A percentile compares a stretch with the other conserved stretches of the same genome.
These are phyloP conservation scores for Sympetrum striolatum DNA, from an alignment of 2,888 invertebrate genomes.

Conservation along the genomic window DNA sequence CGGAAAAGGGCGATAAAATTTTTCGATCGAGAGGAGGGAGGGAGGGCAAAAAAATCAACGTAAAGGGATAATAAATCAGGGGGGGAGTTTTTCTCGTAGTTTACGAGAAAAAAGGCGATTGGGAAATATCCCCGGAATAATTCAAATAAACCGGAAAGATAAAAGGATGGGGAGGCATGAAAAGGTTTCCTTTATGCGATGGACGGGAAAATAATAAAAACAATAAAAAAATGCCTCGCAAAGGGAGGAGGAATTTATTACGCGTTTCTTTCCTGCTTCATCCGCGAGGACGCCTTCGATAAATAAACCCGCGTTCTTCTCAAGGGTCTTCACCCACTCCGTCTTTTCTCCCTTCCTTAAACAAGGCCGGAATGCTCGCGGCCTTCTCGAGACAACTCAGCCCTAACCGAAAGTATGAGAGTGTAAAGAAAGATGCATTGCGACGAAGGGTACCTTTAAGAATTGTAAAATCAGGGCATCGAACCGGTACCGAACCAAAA, in stretches of 20 bases:
- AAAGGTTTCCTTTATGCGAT: not conserved
- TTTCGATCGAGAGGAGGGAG: not conserved
- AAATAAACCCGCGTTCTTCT: not conserved
- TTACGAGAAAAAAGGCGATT: not conserved
- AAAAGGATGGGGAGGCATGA: not conserved
- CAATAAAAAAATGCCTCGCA: not conserved
- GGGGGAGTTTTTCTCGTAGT: not conserved
- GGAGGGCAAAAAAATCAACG: not conserved
- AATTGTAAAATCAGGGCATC: too few species aligned
- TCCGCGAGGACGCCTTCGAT: not conserved
- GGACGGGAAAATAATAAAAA: not conserved
- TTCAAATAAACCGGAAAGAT: slow-evolving; percentile 33
- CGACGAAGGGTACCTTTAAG: not conserved
- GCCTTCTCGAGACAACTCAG: not conserved
- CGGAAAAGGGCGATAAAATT: not conserved
- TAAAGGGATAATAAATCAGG: not conserved
- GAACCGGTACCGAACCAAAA: too few species aligned
- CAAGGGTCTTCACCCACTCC: not conserved
- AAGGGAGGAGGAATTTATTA: not conserved
- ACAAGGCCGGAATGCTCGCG: not conserved
- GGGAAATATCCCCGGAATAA: slow-evolving; percentile 8
- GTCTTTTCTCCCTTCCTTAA: not conserved
- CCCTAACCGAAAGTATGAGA: too few species aligned
- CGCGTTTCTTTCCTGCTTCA: not conserved
- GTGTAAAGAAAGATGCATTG: not conserved